These are phyloP conservation scores for Gallinago solitaria DNA, from an alignment of 2,797 vertebrate species.

Conservation along the genomic window DNA sequence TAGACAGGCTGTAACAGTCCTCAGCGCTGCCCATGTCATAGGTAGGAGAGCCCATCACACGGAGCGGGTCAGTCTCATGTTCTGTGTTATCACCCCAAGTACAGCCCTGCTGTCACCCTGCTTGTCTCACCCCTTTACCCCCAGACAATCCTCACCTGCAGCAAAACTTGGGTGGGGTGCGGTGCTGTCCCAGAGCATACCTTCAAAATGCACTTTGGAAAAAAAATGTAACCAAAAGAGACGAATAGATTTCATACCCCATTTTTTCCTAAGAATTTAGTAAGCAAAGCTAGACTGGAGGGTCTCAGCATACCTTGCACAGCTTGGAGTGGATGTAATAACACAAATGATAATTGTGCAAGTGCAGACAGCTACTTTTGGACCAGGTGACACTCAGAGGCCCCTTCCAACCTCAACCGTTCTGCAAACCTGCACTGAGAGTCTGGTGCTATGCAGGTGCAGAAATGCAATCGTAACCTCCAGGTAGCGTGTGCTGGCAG, in stretches of 20 bases:
- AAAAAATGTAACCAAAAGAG: background rate
- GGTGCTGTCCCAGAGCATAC: background rate
- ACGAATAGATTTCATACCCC: background rate
- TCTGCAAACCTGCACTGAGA: background rate
- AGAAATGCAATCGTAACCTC: background rate
- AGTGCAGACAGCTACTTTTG: background rate
- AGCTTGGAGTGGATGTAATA: background rate
- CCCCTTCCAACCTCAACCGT: background rate
- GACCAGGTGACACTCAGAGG: background rate
- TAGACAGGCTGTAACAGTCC: background rate
- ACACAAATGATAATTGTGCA: background rate
- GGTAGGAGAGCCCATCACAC: background rate
- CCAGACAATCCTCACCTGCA: background rate
- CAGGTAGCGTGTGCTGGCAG: rapidly evolving
- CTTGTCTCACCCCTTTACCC: background rate
- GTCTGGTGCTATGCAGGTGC: background rate
- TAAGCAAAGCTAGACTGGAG: background rate
- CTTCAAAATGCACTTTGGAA: background rate
- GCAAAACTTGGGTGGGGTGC: background rate
- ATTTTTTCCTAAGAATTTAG: background rate
- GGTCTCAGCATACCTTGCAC: background rate
- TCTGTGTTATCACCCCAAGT: rapidly evolving
- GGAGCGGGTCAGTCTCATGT: background rate
- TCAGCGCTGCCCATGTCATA: rapidly evolving
- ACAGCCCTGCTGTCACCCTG: background rate